Evolutionary conservation across 2,797 vertebrate genomes (phyloP).

Genomic region (Otolemur crassicaudatus): DNA sequence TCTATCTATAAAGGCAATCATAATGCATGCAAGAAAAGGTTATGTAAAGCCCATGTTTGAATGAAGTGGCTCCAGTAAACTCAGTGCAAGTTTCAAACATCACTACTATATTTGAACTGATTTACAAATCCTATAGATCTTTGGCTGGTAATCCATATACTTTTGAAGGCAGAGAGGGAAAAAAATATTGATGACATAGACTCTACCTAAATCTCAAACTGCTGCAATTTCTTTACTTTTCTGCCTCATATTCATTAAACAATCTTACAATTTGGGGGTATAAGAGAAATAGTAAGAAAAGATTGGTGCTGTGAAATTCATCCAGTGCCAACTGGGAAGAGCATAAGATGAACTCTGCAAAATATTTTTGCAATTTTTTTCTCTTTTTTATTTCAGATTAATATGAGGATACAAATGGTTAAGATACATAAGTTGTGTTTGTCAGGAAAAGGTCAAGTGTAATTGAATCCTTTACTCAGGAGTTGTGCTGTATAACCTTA

Average conservation of each 20-base stretch:
- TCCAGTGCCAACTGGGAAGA: slow-evolving; percentile 33
- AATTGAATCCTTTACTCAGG: no score
- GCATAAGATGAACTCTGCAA: slow-evolving; percentile 51
- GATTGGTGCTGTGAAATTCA: background rate
- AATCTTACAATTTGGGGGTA: slow-evolving; percentile 38
- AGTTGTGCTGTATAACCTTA: no score
- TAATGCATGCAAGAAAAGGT: slow-evolving; percentile 80
- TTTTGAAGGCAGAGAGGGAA: slow-evolving; percentile 12
- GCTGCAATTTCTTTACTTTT: slow-evolving; percentile 73
- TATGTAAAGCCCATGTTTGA: slow-evolving; percentile 84
- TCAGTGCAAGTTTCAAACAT: slow-evolving; percentile 83
- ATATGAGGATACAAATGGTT: no score
- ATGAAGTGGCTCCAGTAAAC: slow-evolving; percentile 82
- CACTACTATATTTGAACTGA: slow-evolving; percentile 78
- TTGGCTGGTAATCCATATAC: slow-evolving; percentile 77
- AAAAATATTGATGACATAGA: slow-evolving; percentile 57
- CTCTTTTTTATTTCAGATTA: background rate
- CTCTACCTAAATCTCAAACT: slow-evolving; percentile 78
- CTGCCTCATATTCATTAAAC: slow-evolving; percentile 78
- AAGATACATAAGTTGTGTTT: no score
- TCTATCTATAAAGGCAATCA: slow-evolving; percentile 85
- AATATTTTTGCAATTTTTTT: slow-evolving; percentile 69
- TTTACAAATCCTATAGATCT: slow-evolving; percentile 82
- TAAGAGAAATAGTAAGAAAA: slow-evolving; percentile 65
- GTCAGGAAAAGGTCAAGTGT: no score